Conservation (phyloP, 2,888 invertebrate genomes). For the Eugnorisma glareosa region DNA sequence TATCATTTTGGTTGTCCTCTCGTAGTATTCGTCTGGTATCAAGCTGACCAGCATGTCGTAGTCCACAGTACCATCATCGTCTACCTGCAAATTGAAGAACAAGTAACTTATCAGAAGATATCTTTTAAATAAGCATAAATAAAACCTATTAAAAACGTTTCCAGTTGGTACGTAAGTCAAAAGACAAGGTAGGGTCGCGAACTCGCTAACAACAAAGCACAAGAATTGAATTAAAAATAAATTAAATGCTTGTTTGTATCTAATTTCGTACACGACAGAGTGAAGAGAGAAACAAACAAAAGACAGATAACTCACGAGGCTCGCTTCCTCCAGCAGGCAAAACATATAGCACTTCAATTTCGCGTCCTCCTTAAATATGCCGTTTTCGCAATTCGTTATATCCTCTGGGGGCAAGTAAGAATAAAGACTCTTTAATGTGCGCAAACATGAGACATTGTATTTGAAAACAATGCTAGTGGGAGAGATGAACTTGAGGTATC, state of each 20-base stretch:
- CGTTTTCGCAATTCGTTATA: conserved; percentile 89
- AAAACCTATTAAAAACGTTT: background rate
- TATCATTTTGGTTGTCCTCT: conserved; percentile 84
- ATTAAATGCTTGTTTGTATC: conserved; percentile 80
- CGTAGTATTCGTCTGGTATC: conserved; percentile 85
- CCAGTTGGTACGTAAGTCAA: conserved; percentile 6
- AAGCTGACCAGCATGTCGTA: conserved; percentile 87
- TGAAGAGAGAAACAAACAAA: conserved; percentile 81
- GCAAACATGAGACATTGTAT: conserved; percentile 80
- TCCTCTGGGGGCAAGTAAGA: conserved; percentile 88
- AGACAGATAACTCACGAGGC: conserved; percentile 85
- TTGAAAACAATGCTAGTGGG: conserved; percentile 73
- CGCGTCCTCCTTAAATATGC: conserved; percentile 89
- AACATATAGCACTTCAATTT: conserved; percentile 91
- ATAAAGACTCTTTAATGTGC: conserved; percentile 86
- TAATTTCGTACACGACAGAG: conserved; percentile 75
- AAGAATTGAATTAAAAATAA: conserved; percentile 79
- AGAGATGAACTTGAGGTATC: conserved; percentile 35
- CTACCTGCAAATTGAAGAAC: conserved; percentile 74
- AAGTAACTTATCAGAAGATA: background rate
- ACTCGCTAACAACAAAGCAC: conserved; percentile 69
- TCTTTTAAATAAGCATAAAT: background rate
- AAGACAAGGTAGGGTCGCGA: conserved; percentile 39
- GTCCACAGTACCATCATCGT: conserved; percentile 84
- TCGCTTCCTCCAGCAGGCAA: conserved; percentile 89